A percentile compares a stretch with the other conserved stretches of the same genome.
Conservation (phyloP, 2,113 vertebrate genomes). For the Callorhinus ursinus region DNA sequence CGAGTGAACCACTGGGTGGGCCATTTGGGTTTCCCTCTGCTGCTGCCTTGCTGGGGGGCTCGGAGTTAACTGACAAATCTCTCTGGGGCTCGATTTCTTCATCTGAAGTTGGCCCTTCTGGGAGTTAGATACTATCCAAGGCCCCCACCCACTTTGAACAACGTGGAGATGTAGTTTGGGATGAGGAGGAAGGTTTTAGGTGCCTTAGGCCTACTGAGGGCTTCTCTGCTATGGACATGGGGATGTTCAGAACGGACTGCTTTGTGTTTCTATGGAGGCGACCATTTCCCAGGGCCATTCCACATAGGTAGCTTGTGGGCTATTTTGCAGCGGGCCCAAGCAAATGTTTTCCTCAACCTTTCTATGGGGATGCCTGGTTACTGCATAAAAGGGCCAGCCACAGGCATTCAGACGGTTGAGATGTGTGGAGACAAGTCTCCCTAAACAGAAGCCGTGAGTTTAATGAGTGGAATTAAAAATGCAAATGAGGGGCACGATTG, state of each 20-base stretch:
- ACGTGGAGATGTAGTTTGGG: background rate
- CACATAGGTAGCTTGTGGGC: background rate
- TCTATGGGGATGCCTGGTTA: background rate
- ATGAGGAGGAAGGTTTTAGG: background rate
- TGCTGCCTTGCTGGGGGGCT: background rate
- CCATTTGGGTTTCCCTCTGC: background rate
- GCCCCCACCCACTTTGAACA: background rate
- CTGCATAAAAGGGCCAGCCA: slow-evolving; percentile 33
- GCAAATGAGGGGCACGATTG: slow-evolving; percentile 63
- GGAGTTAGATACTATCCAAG: background rate
- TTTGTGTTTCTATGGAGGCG: background rate
- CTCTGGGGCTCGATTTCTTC: background rate
- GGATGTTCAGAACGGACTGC: rapidly evolving
- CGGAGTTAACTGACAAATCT: background rate
- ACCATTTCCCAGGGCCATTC: rapidly evolving
- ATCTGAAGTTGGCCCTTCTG: background rate
- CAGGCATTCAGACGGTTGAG: background rate
- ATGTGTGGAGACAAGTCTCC: slow-evolving; percentile 67
- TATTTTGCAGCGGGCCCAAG: background rate
- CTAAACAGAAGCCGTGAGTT: slow-evolving; percentile 47
- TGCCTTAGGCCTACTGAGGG: background rate
- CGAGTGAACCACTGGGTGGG: too few species aligned
- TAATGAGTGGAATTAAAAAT: slow-evolving; percentile 79
- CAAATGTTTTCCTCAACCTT: background rate
- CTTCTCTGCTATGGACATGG: background rate